A percentile compares a stretch with the other conserved stretches of the same genome.
Evolutionary conservation across 2,888 invertebrate species (phyloP).

Genomic region (Linyphia triangularis): DNA sequence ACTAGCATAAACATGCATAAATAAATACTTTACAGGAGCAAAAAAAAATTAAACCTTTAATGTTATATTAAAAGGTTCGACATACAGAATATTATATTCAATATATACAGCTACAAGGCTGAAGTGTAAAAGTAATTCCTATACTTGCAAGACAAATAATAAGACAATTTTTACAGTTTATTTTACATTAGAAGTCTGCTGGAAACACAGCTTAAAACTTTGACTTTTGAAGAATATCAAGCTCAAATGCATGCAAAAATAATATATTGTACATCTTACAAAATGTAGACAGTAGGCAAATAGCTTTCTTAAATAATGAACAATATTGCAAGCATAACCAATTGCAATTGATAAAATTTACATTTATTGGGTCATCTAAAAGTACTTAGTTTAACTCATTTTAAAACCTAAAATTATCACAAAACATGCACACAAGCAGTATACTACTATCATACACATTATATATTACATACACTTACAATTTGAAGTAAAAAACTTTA

Average conservation of each 20-base stretch:
- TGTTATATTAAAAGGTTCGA: not conserved
- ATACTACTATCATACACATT: conserved; percentile 28
- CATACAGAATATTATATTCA: not conserved
- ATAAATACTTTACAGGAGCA: not conserved
- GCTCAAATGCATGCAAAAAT: conserved; percentile 1
- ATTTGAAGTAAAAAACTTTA: conserved; percentile 49
- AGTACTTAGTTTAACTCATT: not conserved
- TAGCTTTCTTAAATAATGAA: not conserved
- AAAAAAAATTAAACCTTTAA: not conserved
- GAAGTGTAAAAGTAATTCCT: not conserved
- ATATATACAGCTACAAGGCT: not conserved
- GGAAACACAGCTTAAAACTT: not conserved
- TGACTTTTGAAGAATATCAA: not conserved
- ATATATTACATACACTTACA: conserved; percentile 12
- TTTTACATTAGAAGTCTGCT: not conserved
- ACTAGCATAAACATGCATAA: not conserved
- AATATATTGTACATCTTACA: not conserved
- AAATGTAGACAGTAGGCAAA: not conserved
- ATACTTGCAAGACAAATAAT: not conserved
- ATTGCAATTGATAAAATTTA: not conserved
- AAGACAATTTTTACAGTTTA: not conserved
- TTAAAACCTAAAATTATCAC: conserved; percentile 31
- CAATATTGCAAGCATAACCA: not conserved
- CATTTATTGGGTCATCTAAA: not conserved
- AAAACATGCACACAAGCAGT: conserved; percentile 33